Evolutionary conservation across 1,140 invertebrate genomes (phyloP).

Genomic region (Aricia agestis): DNA sequence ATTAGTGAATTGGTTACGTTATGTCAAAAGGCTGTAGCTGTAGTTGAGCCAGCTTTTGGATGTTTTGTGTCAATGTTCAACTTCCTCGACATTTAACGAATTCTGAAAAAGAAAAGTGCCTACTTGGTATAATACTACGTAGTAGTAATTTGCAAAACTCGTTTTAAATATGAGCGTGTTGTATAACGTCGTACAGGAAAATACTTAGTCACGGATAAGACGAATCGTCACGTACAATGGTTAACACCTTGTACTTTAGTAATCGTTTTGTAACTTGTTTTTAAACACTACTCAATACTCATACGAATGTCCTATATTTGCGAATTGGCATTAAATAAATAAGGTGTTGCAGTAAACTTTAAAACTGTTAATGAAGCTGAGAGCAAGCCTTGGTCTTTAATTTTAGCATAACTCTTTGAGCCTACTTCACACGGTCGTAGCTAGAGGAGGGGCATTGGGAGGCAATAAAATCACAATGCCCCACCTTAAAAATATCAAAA

Average conservation of each 20-base stretch:
- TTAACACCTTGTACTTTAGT: conserved; percentile 1
- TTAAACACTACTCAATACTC: not conserved
- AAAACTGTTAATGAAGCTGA: too few species aligned
- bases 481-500: too few species aligned
- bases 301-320: not conserved
- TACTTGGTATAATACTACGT: not conserved
- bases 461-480: too few species aligned
- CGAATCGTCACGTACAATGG: conserved; percentile 2
- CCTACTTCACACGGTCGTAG: too few species aligned
- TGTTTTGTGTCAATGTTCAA: too few species aligned
- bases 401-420: too few species aligned
- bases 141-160: not conserved
- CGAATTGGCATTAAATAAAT: not conserved
- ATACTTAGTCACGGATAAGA: not conserved
- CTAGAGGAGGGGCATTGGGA: too few species aligned
- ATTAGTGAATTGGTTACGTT: too few species aligned
- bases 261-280: not conserved
- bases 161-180: not conserved
- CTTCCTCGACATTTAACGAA: not conserved
- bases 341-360: too few species aligned
- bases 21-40: too few species aligned
- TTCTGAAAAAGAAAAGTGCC: not conserved
- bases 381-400: too few species aligned
- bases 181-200: not conserved
- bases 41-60: too few species aligned